Evolutionary conservation across 2,888 invertebrate species (phyloP).

Genomic region (Oscheius onirici): DNA sequence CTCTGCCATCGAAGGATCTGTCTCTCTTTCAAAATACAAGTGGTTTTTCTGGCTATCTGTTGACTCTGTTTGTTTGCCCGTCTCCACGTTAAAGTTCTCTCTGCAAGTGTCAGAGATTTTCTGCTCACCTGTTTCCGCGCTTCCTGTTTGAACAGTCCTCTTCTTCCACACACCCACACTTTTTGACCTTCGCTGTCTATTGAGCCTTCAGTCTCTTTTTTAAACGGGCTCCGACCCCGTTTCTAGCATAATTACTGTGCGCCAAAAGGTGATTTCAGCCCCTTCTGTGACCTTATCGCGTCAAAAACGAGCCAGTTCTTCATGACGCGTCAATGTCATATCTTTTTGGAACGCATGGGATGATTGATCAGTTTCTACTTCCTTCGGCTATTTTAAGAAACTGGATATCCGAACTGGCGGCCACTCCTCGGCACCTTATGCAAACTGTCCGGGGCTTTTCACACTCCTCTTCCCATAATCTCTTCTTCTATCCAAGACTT

Average conservation of each 20-base stretch:
- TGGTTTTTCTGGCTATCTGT: slow-evolving; percentile 2
- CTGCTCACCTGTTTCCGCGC: background rate
- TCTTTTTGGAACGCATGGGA: slow-evolving; percentile 21
- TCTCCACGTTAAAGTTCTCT: background rate
- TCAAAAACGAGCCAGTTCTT: slow-evolving; percentile 12
- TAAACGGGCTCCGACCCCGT: slow-evolving; percentile 10
- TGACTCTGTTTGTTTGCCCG: slow-evolving; percentile 5
- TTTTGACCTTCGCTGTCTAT: background rate
- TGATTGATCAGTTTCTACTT: background rate
- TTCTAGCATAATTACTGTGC: slow-evolving; percentile 1
- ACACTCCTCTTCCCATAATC: background rate
- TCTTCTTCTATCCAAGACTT: background rate
- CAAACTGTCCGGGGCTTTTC: slow-evolving; percentile 1
- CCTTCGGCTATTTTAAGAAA: background rate
- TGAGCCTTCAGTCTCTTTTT: too few relatives aligned
- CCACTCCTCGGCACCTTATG: slow-evolving; percentile 7
- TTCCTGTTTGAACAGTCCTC: slow-evolving; percentile 6
- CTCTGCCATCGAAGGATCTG: background rate
- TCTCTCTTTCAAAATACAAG: background rate
- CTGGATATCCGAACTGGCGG: slow-evolving; percentile 4
- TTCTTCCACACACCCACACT: background rate
- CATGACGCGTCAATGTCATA: slow-evolving; percentile 22
- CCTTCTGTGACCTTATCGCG: slow-evolving; percentile 21
- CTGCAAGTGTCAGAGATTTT: background rate
- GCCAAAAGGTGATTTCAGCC: background rate